These are phyloP conservation scores for Lates calcarifer DNA, from an alignment of 2,113 vertebrate genomes.

Conservation along the genomic window DNA sequence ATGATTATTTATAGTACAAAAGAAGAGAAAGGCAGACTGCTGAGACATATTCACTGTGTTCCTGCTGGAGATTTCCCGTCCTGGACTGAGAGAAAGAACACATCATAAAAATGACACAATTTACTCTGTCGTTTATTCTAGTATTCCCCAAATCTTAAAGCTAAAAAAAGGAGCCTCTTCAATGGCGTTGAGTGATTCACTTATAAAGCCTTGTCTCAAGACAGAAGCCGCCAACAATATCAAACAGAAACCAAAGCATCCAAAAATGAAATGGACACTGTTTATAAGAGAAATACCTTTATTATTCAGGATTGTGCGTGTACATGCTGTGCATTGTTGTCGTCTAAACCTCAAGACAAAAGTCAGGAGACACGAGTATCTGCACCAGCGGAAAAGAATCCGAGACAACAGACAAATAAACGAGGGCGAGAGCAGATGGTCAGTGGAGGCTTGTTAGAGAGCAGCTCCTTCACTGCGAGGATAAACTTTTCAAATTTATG, in stretches of 20 bases:
- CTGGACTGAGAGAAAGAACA: constrained; percentile 1
- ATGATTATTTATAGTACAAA: constrained; percentile 54
- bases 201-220: neutral
- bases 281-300: constrained; percentile 22
- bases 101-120: constrained; percentile 7
- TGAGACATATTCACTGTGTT: neutral
- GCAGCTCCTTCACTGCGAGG: constrained; percentile 1
- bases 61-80: constrained; percentile 18
- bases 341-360: constrained; percentile 9
- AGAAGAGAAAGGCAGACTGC: constrained; percentile 9
- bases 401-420: neutral
- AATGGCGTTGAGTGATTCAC: neutral
- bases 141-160: neutral
- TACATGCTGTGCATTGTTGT: constrained; percentile 12
- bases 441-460: neutral
- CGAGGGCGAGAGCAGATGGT: constrained; percentile 13
- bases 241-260: neutral
- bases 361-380: neutral
- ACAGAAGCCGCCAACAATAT: neutral
- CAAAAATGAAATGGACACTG: constrained; percentile 15
- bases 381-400: neutral
- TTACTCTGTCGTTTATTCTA: neutral
- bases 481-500: neutral
- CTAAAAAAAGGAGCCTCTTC: neutral
- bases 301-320: constrained; percentile 32